Percentiles rank a stretch among this genome's conserved stretches.
Conservation (phyloP, 2,113 vertebrate species). For the Dipodomys merriami region DNA sequence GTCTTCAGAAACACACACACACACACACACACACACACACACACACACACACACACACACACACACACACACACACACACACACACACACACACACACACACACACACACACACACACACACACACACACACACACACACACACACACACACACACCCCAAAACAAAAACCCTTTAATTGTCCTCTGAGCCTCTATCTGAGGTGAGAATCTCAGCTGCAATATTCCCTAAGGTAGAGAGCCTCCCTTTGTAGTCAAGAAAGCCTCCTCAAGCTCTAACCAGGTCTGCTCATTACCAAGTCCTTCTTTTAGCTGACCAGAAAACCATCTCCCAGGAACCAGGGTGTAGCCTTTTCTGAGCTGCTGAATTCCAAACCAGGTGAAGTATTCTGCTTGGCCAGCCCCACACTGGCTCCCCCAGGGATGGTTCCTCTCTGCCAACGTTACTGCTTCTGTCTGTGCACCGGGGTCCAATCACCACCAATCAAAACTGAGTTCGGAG, state of each 20-base stretch:
- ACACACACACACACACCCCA: too few relatives aligned
- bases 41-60: too few relatives aligned
- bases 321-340: background rate
- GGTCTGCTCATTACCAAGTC: background rate
- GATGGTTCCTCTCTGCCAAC: background rate
- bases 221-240: background rate
- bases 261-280: background rate
- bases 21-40: too few relatives aligned
- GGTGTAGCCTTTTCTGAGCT: background rate
- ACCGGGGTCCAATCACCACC: background rate
- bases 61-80: too few relatives aligned
- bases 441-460: background rate
- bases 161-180: too few relatives aligned
- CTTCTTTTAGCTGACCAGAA: background rate
- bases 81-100: too few relatives aligned
- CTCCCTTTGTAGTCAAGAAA: background rate
- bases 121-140: too few relatives aligned
- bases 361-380: background rate
- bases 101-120: too few relatives aligned
- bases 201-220: background rate
- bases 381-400: background rate
- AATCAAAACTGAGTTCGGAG: background rate
- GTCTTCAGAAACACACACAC: too few relatives aligned
- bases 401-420: background rate
- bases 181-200: background rate